phyloP scores from a whole-genome alignment of 2,888 invertebrate genomes.

The Andrena trimmerana region DNA sequence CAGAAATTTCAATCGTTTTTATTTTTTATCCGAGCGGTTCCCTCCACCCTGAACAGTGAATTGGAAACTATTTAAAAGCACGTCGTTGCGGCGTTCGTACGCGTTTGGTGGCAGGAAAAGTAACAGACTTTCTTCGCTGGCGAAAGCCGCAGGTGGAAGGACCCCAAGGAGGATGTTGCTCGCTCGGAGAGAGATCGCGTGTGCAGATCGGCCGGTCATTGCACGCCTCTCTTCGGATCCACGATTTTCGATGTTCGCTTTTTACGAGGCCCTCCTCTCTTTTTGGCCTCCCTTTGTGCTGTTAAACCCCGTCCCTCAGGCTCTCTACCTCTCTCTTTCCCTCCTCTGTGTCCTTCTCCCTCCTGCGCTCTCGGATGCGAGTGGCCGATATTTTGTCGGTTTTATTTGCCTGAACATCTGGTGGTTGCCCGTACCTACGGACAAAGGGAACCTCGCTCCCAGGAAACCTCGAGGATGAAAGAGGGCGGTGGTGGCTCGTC shows the following conservation, averaged over 20 bases:
- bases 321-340: conserved; percentile 31
- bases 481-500: conserved; percentile 64
- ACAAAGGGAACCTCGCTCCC: conserved; percentile 77
- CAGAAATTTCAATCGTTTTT: too few species aligned
- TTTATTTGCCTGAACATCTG: conserved; percentile 80
- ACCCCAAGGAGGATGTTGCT: conserved; percentile 45
- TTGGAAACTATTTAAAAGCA: not conserved
- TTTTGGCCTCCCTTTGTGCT: conserved; percentile 77
- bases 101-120: not conserved
- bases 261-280: conserved; percentile 60
- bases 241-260: conserved; percentile 73
- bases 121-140: conserved; percentile 17
- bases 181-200: conserved; percentile 67
- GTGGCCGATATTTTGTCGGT: conserved; percentile 72
- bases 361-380: conserved; percentile 46
- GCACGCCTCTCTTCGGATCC: conserved; percentile 77
- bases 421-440: conserved; percentile 71
- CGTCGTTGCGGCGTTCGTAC: not conserved
- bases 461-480: conserved; percentile 63
- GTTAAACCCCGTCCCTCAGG: conserved; percentile 71
- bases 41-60: too few species aligned
- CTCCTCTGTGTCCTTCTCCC: conserved; percentile 31
- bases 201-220: conserved; percentile 79
- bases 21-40: too few species aligned
- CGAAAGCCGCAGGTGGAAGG: conserved; percentile 31